phyloP scores from a whole-genome alignment of 2,797 vertebrate species.

The Rhodeus uyekii region DNA sequence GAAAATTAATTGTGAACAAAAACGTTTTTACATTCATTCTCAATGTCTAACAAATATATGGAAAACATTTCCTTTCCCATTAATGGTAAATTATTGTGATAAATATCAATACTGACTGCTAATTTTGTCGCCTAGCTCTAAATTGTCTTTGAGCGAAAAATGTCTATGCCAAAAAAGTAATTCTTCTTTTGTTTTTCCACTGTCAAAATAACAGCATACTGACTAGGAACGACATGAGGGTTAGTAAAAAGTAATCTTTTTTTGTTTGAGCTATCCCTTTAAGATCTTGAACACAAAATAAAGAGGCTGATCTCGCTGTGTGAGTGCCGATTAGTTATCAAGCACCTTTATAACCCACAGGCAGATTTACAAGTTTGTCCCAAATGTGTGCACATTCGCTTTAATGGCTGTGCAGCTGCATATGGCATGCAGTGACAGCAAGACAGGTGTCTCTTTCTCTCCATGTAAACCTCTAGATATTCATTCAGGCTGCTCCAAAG shows the following conservation, averaged over 20 bases:
- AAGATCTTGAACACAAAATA: neutral
- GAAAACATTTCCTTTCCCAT: too few relatives aligned
- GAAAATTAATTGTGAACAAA: too few relatives aligned
- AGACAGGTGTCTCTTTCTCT: slow-evolving; percentile 7
- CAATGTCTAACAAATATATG: too few relatives aligned
- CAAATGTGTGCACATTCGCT: neutral
- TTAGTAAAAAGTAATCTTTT: neutral
- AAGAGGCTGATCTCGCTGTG: neutral
- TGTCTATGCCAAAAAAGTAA: too few relatives aligned
- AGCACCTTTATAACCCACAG: neutral
- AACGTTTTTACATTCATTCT: too few relatives aligned
- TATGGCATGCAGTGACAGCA: neutral
- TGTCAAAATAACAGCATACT: neutral
- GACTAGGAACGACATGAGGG: neutral
- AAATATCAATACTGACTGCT: too few relatives aligned
- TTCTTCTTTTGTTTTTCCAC: neutral
- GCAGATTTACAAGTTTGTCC: slow-evolving; percentile 14
- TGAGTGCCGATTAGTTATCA: neutral
- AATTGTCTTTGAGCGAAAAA: too few relatives aligned
- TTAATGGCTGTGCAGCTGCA: neutral
- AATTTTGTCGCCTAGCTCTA: too few relatives aligned
- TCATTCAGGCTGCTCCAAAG: slow-evolving; percentile 8
- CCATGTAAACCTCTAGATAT: slow-evolving; percentile 29
- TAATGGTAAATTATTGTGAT: too few relatives aligned
- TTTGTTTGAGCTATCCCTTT: neutral